Evolutionary conservation across 2,888 invertebrate species (phyloP), one percentile per base, ranked within the genome.

Genomic region (Diplazon laetatorius): DNA sequence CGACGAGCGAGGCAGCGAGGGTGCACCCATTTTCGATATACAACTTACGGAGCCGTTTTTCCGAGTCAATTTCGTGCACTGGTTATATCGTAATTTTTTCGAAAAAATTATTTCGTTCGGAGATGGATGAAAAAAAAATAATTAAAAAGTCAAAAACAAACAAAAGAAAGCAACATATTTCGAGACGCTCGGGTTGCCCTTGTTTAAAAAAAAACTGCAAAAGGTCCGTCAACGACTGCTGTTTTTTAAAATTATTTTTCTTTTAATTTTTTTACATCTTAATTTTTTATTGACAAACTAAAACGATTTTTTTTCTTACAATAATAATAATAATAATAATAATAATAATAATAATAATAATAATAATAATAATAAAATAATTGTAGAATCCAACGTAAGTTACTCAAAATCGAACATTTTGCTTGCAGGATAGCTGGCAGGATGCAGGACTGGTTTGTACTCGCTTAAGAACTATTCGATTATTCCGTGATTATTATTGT

Each of bases 371-470:
- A n/a, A n/a, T n/a, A n/a, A 14, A 50, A 63, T 60, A 37, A 39
- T 63, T 37, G 10, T 50, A 62, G 48, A 37, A 75, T 62, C n/a
- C 35, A 57, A 71, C 75, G 66, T 55, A 75, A 66, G 42, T 75
- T 75, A 75, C 75, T 78, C 70, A 78, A 78, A 78, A 78, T 72
- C 48, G 71, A 60, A 75, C 66, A 78, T 78, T 78, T 78, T 78
- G 71, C 75, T 78, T 78, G 78, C 78, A 78, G 78, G 78, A 78
- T 78, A 78, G 78, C 78, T 78, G 78, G 78, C 75, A 78, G 78
- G 75, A 78, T 78, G 78, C 78, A 68, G 78, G 78, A 78, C 78
- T 78, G 78, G 78, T 78, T 78, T 78, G 78, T 78, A 78, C 78
- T 78, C 62, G 55, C 22, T 48, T 75, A 72, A 75, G 68, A 78